A percentile compares a stretch with the other conserved stretches of the same genome.
Evolutionary conservation across 2,888 invertebrate genomes (phyloP).

Genomic region (Phlogophora meticulosa): DNA sequence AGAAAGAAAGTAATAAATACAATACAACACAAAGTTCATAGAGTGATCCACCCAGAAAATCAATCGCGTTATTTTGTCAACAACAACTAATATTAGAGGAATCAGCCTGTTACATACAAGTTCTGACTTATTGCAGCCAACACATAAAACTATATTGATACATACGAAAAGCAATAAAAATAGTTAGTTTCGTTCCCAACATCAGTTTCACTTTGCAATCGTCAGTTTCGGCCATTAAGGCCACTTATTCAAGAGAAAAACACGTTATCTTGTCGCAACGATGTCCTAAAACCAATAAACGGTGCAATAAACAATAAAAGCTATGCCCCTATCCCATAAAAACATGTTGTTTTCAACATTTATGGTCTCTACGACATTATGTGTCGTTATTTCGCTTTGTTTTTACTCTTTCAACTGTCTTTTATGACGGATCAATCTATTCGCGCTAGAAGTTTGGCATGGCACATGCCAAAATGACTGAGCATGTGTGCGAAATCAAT

Average conservation of each 20-base stretch:
- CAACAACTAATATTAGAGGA: too few species aligned
- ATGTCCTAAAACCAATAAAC: conserved; percentile 62
- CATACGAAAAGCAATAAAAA: conserved; percentile 23
- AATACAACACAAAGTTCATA: too few species aligned
- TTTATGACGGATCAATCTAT: conserved; percentile 41
- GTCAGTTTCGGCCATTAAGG: conserved; percentile 6
- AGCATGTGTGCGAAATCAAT: too few species aligned
- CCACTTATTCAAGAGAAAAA: conserved; percentile 34
- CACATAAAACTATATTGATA: background rate
- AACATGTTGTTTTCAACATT: conserved; percentile 63
- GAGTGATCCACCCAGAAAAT: too few species aligned
- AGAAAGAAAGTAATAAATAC: too few species aligned
- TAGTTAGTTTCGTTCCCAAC: background rate
- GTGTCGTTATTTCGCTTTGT: conserved; percentile 50
- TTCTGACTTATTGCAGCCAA: background rate
- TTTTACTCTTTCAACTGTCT: conserved; percentile 48
- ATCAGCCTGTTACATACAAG: background rate
- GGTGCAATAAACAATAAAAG: conserved; percentile 65
- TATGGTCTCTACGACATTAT: conserved; percentile 45
- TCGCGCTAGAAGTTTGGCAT: too few species aligned
- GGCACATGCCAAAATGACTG: too few species aligned
- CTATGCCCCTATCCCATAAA: conserved; percentile 61
- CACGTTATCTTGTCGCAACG: conserved; percentile 48
- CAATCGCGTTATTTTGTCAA: too few species aligned
- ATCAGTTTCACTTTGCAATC: conserved; percentile 14